Base-by-base conservation (phyloP, 2,797 vertebrate genomes). In the Vipera latastei region DNA sequence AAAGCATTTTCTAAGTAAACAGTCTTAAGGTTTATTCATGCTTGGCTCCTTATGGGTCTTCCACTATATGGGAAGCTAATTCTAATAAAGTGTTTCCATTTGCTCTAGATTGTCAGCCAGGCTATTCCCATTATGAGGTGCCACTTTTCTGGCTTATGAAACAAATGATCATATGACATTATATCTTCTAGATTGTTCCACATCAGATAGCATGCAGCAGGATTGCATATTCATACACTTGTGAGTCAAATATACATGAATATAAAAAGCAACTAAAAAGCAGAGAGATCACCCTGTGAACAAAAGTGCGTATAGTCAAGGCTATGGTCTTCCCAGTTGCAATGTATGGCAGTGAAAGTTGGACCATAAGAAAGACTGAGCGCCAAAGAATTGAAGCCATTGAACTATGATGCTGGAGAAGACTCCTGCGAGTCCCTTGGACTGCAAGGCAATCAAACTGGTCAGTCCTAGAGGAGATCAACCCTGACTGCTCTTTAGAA, bases 71-170 rank as follows among this genome's bases (percentile, higher is more conserved):
- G 32, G 53, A 57, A 59, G 18, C 22, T 87, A 55, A 5, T 51
- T 28, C 25, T 48, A 86, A 60, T 56, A 63, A 57, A 86, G 25
- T 51, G n/a, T 83, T 65, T 57, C 26, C 13, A 32, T 32, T 93
- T 44, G 8, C 38, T 65, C 89, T 86, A 53, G 32, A 92, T 59
- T 92, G 88, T 69, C 86, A 92, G 44, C 20, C 69, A 61, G 69
- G 14, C 28, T 28, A 56, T 38, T 4, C 59, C 86, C 28, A 90
- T 69, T 32, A 44, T 86, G 59, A 65, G 11, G 16, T 65, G 53
- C 59, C 61, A 86, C 18, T 57, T 90, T 48, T 65, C 92, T 93
- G 61, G 18, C 78, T 87, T 93, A 51, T n/a, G 86, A 89, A 28
- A 32, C 22, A 69, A 48, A 32, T 4, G 28, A 57, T n/a, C 53